phyloP scores from a whole-genome alignment of 1,140 invertebrate species.

The Notospermus geniculatus region DNA sequence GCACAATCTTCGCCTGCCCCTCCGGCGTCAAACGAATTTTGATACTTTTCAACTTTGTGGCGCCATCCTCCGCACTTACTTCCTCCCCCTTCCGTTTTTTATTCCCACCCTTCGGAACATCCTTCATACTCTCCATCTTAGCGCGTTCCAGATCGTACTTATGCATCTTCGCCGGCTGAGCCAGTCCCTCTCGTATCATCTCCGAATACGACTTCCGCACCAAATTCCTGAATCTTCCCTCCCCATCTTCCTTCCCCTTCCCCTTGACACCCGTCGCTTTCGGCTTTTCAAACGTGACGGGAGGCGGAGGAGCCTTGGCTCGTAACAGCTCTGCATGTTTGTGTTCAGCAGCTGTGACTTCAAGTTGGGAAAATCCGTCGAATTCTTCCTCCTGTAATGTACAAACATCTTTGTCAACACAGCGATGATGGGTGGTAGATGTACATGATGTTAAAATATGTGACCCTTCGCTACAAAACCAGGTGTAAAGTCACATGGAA shows the following conservation, averaged over 20 bases:
- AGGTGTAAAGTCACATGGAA: too few species aligned
- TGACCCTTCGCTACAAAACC: too few species aligned
- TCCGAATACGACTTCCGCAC: conserved; percentile 3
- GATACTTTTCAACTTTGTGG: conserved; percentile 19
- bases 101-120: conserved; percentile 8
- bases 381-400: conserved; percentile 53
- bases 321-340: neutral
- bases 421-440: too few species aligned
- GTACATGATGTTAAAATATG: conserved; percentile 4
- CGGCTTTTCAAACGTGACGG: neutral
- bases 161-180: conserved; percentile 12
- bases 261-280: conserved; percentile 7
- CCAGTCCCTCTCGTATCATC: conserved; percentile 7
- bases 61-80: neutral
- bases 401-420: too few species aligned
- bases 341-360: conserved; percentile 33
- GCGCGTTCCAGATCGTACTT: neutral
- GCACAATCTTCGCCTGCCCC: conserved; percentile 17
- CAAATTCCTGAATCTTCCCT: conserved; percentile 3
- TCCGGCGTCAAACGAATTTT: conserved; percentile 16
- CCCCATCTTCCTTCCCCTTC: conserved; percentile 10
- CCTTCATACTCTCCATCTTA: conserved; percentile 7
- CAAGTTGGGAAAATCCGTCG: conserved; percentile 48
- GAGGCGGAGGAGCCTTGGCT: neutral
- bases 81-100: conserved; percentile 1